These are phyloP conservation scores for Bombus sylvicola DNA, from an alignment of 1,140 invertebrate species.

Conservation along the genomic window DNA sequence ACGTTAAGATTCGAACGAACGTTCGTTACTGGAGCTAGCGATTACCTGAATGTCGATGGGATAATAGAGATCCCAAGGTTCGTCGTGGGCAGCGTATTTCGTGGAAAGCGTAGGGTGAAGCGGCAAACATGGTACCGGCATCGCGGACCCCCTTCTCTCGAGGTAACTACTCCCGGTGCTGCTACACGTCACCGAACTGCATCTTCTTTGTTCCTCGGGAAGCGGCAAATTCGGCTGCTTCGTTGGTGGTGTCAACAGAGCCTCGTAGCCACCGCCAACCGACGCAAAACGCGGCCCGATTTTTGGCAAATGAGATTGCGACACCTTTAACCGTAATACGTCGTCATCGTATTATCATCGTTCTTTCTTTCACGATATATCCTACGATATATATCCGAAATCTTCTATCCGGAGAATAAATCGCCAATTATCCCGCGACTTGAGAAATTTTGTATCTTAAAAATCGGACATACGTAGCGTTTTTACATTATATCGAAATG, in stretches of 20 bases:
- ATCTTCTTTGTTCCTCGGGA: constrained; percentile 85
- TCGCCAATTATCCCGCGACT: too few relatives aligned
- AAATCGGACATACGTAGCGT: too few relatives aligned
- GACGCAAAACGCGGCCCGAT: constrained; percentile 85
- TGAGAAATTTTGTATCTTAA: too few relatives aligned
- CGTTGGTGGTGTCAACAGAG: constrained; percentile 86
- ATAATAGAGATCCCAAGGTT: constrained; percentile 86
- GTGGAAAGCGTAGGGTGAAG: constrained; percentile 81
- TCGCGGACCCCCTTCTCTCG: constrained; percentile 89
- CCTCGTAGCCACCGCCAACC: constrained; percentile 87
- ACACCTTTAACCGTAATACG: constrained; percentile 69
- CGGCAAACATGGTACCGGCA: constrained; percentile 87
- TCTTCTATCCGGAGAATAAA: too few relatives aligned
- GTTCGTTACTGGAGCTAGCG: accelerated
- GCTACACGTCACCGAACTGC: constrained; percentile 91
- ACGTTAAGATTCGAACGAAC: too few relatives aligned
- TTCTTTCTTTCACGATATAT: background rate
- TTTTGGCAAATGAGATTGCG: constrained; percentile 79
- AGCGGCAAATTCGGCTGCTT: constrained; percentile 80
- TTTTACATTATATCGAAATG: too few relatives aligned
- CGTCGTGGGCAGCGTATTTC: constrained; percentile 79
- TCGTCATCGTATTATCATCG: background rate
- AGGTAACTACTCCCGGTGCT: constrained; percentile 91
- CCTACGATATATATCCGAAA: background rate
- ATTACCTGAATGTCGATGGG: constrained; percentile 88